Conservation (phyloP, 2,113 vertebrate genomes). For the Suricata suricatta region DNA sequence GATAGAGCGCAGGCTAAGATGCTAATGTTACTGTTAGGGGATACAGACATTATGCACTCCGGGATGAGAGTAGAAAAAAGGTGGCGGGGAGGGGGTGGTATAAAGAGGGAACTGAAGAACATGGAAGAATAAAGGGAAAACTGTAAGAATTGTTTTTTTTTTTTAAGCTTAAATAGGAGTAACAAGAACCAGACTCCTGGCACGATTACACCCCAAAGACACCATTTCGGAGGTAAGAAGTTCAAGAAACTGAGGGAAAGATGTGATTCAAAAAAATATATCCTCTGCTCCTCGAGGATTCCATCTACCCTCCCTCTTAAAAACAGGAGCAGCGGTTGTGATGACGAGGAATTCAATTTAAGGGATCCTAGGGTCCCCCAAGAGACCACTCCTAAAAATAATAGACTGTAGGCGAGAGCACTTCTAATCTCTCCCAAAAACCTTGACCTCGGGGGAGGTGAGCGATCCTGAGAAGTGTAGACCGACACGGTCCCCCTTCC, state of each 20-base stretch:
- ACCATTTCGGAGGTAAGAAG: not conserved
- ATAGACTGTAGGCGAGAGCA: not conserved
- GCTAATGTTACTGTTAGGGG: not conserved
- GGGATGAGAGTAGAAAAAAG: not conserved
- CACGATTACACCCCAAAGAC: not conserved
- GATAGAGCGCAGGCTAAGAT: not conserved
- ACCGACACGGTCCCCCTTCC: not conserved
- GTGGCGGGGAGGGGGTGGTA: no score
- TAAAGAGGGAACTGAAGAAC: not conserved
- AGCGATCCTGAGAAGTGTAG: not conserved
- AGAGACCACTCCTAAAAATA: constrained; percentile 8
- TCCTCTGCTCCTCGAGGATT: not conserved
- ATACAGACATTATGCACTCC: not conserved
- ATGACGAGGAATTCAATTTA: not conserved
- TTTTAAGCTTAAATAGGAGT: not conserved
- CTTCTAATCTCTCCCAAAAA: not conserved
- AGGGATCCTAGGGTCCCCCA: not conserved
- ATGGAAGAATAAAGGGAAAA: not conserved
- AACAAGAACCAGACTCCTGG: not conserved
- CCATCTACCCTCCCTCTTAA: not conserved
- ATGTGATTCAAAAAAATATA: not conserved
- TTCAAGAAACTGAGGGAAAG: constrained; percentile 26
- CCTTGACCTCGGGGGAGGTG: not conserved
- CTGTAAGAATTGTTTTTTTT: not conserved
- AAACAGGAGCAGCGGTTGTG: not conserved